Evolutionary conservation across 1,140 invertebrate genomes (phyloP), one percentile per base, ranked within the genome.

Genomic region (Diorhabda elongata): DNA sequence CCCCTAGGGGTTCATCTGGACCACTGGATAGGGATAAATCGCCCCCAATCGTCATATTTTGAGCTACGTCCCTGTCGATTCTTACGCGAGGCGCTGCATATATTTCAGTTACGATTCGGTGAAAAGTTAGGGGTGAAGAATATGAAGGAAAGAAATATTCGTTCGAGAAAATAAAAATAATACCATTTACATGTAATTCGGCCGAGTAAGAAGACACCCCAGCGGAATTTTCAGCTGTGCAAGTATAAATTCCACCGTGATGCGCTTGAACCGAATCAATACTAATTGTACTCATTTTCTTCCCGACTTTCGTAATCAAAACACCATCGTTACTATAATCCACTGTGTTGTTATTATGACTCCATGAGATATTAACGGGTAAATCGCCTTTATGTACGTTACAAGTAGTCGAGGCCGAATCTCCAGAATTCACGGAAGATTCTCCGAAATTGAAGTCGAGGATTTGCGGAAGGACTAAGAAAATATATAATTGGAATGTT

Each of bases 211-310:
- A 85, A 7, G 84, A 82, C 61, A 79, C 84, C 42, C 89, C 89
- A 41, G 90, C 90, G 58, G 82, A 79, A 79, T 92, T 92, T 71
- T 80, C 86, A 44, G 89, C 91, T 41, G 86, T 82, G 77, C 91
- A 92, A 45, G 87, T 88, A 76, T 91, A 92, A 80, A 89, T 89
- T 66, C 92, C 91, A 76, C 86, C 85, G 78, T 93, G 90, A 71
- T 85, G 83, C 69, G 87, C 87, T 59, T 83, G 84, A 58, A 91
- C 87, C 26, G 86, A 86, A 73, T 90, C 88, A 63, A 92, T 90
- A 62, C 84, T 88, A 65, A 92, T 83, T 59, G 91, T 86, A 73
- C 90, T 92, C 52, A 88, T 83, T 82, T 88, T 85, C 84, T 93
- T 84, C 77, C 92, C 85, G 79, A 88, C 88, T 87, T 90, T 86